Evolutionary conservation across 2,888 invertebrate species (phyloP).

Genomic region (Pristionchus arcanus): DNA sequence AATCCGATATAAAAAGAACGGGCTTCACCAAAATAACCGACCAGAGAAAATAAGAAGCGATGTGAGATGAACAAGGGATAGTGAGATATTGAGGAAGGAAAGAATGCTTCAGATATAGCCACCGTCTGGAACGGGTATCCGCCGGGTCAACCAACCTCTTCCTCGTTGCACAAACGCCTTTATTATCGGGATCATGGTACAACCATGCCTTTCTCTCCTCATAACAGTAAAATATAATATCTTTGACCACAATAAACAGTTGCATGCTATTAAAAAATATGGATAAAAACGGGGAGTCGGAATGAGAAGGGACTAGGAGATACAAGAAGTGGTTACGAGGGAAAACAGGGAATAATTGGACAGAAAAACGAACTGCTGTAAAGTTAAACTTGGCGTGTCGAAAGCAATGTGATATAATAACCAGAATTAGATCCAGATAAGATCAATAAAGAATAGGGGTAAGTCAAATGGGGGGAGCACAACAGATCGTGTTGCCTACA

Average conservation of each 20-base stretch:
- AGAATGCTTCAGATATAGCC: background rate
- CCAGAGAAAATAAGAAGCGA: no score
- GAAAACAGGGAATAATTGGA: background rate
- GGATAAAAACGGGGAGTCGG: background rate
- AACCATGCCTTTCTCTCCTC: background rate
- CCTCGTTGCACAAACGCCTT: background rate
- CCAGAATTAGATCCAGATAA: background rate
- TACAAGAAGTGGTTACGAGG: background rate
- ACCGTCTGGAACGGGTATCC: conserved; percentile 34
- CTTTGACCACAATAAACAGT: background rate
- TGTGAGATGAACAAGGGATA: no score
- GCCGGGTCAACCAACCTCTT: background rate
- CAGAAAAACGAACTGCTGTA: background rate
- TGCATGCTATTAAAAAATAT: background rate
- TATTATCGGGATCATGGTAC: background rate
- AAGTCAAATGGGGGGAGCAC: background rate
- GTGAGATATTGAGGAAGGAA: background rate
- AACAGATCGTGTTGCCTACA: no score
- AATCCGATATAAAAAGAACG: no score
- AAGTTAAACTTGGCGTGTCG: background rate
- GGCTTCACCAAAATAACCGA: no score
- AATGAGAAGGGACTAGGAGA: conserved; percentile 8
- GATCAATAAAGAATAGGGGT: background rate
- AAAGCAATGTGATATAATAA: background rate
- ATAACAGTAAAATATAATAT: background rate